Conservation (phyloP, 2,888 invertebrate species). For the Trissolcus brochymenae region DNA sequence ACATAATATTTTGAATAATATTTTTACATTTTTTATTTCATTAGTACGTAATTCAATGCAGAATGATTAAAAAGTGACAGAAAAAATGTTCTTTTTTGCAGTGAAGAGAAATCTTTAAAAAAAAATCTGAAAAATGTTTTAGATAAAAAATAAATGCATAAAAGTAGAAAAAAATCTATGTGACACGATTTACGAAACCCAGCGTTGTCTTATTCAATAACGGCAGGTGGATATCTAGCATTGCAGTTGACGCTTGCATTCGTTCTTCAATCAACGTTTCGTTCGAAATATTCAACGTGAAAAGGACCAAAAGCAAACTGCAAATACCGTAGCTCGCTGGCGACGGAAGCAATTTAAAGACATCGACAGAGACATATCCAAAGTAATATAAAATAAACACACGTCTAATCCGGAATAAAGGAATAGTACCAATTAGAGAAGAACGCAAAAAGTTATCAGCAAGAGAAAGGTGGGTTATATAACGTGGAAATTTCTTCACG, state of each 20-base stretch:
- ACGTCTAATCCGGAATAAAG: slow-evolving; percentile 11
- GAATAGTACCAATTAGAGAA: slow-evolving; percentile 11
- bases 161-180: slow-evolving; percentile 15
- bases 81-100: no score
- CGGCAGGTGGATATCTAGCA: slow-evolving; percentile 16
- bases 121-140: no score
- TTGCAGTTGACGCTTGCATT: slow-evolving; percentile 39
- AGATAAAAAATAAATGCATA: no score
- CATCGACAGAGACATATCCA: slow-evolving; percentile 37
- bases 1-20: no score
- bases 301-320: slow-evolving; percentile 12
- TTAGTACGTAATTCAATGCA: no score
- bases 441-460: slow-evolving; percentile 33
- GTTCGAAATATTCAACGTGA: slow-evolving; percentile 37
- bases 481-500: slow-evolving; percentile 27
- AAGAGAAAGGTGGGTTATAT: slow-evolving; percentile 17
- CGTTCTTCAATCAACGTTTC: slow-evolving; percentile 42
- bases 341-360: slow-evolving; percentile 43
- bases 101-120: no score
- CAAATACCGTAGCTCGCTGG: slow-evolving; percentile 27
- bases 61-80: no score
- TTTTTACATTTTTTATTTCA: no score
- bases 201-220: slow-evolving; percentile 39
- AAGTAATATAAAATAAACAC: slow-evolving; percentile 45
- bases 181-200: slow-evolving; percentile 13